A percentile compares a stretch with the other conserved stretches of the same genome.
Conservation (phyloP, 2,113 vertebrate species). For the Eira barbara region DNA sequence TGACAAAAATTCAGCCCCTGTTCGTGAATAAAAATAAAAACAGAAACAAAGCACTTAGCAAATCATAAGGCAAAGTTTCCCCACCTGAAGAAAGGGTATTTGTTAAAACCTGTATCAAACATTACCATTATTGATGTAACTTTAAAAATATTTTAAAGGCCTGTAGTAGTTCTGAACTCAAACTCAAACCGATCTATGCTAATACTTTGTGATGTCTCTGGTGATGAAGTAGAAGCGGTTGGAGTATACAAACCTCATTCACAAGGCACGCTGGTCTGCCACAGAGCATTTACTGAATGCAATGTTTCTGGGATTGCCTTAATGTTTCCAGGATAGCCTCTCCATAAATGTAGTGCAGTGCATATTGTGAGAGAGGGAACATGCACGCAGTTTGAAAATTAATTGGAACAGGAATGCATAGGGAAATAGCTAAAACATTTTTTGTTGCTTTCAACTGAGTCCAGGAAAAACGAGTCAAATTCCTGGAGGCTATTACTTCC, state of each 20-base stretch:
- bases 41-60: neutral
- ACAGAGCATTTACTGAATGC: neutral
- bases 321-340: neutral
- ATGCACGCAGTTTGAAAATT: neutral
- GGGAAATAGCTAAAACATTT: neutral
- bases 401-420: neutral
- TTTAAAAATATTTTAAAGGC: neutral
- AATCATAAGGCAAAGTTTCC: neutral
- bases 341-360: no score
- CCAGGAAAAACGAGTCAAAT: neutral
- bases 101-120: neutral
- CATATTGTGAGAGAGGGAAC: neutral
- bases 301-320: neutral
- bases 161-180: neutral
- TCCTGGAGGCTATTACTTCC: neutral
- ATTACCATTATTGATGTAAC: neutral
- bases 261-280: no score
- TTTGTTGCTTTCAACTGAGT: neutral
- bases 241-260: no score
- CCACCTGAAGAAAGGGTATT: neutral
- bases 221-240: neutral
- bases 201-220: neutral
- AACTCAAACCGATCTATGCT: neutral
- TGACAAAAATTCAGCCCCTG: neutral
- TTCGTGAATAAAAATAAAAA: neutral